Base-by-base conservation (phyloP, 2,888 invertebrate genomes). In the Blastobasis adustella region DNA sequence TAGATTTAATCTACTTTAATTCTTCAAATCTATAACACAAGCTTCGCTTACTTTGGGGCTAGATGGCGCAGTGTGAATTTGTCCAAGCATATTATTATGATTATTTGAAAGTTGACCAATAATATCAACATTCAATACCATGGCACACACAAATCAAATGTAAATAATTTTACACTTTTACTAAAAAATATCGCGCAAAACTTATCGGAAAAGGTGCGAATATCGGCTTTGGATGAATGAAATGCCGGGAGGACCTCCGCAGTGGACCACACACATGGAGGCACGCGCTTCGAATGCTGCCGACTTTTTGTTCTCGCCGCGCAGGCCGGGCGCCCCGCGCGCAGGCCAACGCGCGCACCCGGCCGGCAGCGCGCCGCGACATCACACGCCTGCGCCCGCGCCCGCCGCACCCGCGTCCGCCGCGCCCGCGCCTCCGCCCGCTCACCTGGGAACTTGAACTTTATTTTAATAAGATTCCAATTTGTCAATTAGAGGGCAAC, bases 191-290 rank as follows among this genome's bases (percentile, higher is more conserved):
- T 8, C 53, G 61, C 64, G 62, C 64, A 57, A 71, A 67, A 66
- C 62, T 69, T 72, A 73, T 65, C 66, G 58, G 69, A 78, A 79
- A 76, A 71, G 70, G 82, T 81, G 85, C 76, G 81, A 86, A 85
- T 79, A 78, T 79, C 71, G 57, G 76, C 76, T 79, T 81, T 73
- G 76, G 79, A 84, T 85, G 83, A 83, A 86, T 86, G 82, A 86
- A 79, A 77, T 71, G 64, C 61, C 42, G 6, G 62, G 73, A 78
- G 81, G 89, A 87, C 89, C 89, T 87, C 89, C 89, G 60, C 54
- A 81, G 87, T 77, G 83, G 92, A 92, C 92, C 92, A 92, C 93
- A 92, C 92, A 92, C 90, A 87, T 90, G 76, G 92, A 90, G 92
- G 92, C 92, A 93, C 93, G 92, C 92, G 93, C 91, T 91, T 86